Evolutionary conservation across 2,797 vertebrate species (phyloP), one percentile per base, ranked within the genome.

Genomic region (Agapornis canus): DNA sequence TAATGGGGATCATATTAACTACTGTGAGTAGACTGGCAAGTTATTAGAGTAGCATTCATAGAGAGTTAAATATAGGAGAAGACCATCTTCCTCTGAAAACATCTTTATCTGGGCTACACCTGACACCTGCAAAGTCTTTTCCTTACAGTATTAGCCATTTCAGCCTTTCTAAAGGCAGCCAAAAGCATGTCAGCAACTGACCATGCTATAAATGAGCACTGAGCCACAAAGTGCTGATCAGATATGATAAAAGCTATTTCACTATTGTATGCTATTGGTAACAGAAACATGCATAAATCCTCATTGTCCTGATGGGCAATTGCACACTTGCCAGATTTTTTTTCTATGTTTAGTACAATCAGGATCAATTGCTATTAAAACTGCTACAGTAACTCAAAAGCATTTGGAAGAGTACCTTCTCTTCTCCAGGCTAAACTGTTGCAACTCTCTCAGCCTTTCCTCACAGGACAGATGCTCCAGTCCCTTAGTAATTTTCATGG

Each of bases 201-300:
- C 13, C 4, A 31, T 17, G 16, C 17, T 72, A 60, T 18, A 72
- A 39, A 35, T 4, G 23, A 29, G 23, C 11, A n/a, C 0, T 32
- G 18, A 20, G 31, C 4, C n/a, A 29, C 37, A 71, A 68, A 68
- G 8, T 49, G 2, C 69, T 88, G 31, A 20, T 10, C 22, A 77
- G 10, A 16, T 57, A 47, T 2, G 3, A 40, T 5, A 73, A 83
- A 86, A 90, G 13, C 4, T 35, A 45, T 11, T 57, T 57, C 10
- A 49, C 1, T 54, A 10, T 21, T 27, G 7, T 7, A 35, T 1
- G 0, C 42, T 37, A 43, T 8, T n/a, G 13, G 8, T 7, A 71
- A 60, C 3, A 45, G n/a, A 59, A 78, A 90, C 54, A 5, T 42
- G 6, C 22, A 26, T n/a, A 84, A 47, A 66, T 54, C 3, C 3